These are phyloP conservation scores for Drosophila atripex DNA, from an alignment of 2,888 invertebrate genomes.

Conservation along the genomic window DNA sequence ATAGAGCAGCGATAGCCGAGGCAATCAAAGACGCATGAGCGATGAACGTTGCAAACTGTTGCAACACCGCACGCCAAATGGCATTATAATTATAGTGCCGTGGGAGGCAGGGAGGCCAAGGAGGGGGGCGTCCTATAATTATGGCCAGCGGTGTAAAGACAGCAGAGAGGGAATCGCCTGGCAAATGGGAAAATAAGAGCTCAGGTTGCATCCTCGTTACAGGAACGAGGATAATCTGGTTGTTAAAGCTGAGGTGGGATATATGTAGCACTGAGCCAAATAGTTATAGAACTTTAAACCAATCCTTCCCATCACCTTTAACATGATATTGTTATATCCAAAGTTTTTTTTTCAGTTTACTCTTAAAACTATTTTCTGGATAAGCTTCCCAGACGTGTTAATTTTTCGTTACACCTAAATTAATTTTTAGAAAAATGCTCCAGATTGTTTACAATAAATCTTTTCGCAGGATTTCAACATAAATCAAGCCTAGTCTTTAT, in stretches of 20 bases:
- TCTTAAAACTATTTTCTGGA: not conserved
- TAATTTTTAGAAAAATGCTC: not conserved
- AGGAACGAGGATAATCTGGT: constrained; percentile 4
- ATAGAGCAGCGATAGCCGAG: constrained; percentile 29
- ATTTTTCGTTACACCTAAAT: not conserved
- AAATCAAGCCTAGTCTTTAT: constrained; percentile 43
- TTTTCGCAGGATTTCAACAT: constrained; percentile 14
- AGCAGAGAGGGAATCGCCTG: constrained; percentile 22
- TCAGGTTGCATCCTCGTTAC: constrained; percentile 40
- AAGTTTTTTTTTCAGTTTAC: too few relatives aligned
- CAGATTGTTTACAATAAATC: constrained; percentile 31
- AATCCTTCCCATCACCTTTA: too few relatives aligned
- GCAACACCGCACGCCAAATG: constrained; percentile 51
- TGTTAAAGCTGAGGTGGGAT: constrained; percentile 4
- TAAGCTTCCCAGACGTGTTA: not conserved
- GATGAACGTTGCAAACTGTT: constrained; percentile 49
- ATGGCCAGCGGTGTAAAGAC: constrained; percentile 30
- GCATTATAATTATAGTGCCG: constrained; percentile 60
- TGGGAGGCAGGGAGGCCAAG: not conserved
- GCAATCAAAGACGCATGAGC: constrained; percentile 51
- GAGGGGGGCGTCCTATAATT: constrained; percentile 46
- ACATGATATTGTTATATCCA: too few relatives aligned
- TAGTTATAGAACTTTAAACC: too few relatives aligned
- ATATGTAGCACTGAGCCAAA: not conserved
- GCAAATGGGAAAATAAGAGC: constrained; percentile 42